Conservation (phyloP, 2,797 vertebrate genomes). For the Aratinga solstitialis region DNA sequence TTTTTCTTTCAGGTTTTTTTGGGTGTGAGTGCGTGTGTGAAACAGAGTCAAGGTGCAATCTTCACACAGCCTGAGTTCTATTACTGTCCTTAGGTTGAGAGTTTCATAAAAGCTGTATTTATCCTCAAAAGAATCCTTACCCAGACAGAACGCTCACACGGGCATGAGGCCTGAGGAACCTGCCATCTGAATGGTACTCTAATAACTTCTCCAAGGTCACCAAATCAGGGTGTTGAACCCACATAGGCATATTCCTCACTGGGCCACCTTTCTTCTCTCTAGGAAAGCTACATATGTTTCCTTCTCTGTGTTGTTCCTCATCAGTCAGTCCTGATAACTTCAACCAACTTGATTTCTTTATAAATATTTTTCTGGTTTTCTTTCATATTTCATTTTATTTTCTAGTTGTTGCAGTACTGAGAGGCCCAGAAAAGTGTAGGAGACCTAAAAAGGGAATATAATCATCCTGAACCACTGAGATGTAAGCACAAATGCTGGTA, state of each 20-base stretch:
- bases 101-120: neutral
- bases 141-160: neutral
- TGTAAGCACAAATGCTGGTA: neutral
- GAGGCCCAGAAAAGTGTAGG: neutral
- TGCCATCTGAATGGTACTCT: neutral
- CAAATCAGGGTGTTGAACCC: neutral
- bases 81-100: neutral
- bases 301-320: neutral
- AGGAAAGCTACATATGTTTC: neutral
- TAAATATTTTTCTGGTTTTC: neutral
- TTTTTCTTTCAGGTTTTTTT: neutral
- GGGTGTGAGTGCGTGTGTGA: rapidly evolving
- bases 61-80: neutral
- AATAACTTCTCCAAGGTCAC: neutral
- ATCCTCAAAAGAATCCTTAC: neutral
- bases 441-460: neutral
- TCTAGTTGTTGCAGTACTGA: neutral
- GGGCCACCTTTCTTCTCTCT: neutral
- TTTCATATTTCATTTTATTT: neutral
- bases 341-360: neutral
- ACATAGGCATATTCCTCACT: neutral
- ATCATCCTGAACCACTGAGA: neutral
- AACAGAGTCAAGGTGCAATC: neutral
- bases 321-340: neutral
- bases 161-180: neutral